These are phyloP conservation scores for Protobothrops flavoviridis DNA, from an alignment of 2,113 vertebrate genomes.

Conservation along the genomic window DNA sequence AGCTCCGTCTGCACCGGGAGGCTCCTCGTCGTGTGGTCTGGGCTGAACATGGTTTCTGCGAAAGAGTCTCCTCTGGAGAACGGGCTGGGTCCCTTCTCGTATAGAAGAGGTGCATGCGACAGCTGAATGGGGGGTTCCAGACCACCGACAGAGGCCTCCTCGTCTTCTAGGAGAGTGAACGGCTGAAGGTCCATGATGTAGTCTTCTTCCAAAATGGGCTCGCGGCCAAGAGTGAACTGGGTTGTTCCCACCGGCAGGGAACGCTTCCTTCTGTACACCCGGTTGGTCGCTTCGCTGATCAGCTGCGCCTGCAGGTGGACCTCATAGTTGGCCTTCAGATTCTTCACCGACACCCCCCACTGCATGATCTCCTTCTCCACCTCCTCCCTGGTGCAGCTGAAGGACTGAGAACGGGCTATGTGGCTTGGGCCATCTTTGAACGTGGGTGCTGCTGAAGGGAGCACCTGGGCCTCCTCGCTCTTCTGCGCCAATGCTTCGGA, in stretches of 20 bases:
- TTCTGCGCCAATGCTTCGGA: slow-evolving; percentile 43
- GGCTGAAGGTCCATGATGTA: slow-evolving; percentile 54
- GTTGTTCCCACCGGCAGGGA: slow-evolving; percentile 71
- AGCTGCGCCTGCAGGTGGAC: slow-evolving; percentile 62
- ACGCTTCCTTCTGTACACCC: slow-evolving; percentile 76
- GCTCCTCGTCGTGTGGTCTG: slow-evolving; percentile 70
- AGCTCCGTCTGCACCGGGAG: slow-evolving; percentile 76
- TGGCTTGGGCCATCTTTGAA: slow-evolving; percentile 46
- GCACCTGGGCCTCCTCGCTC: slow-evolving; percentile 26
- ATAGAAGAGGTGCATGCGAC: slow-evolving; percentile 58
- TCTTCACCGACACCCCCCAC: slow-evolving; percentile 90
- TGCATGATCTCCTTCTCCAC: slow-evolving; percentile 89
- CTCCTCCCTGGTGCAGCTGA: slow-evolving; percentile 84
- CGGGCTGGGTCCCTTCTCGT: slow-evolving; percentile 50
- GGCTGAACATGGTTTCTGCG: slow-evolving; percentile 63
- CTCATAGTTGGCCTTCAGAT: slow-evolving; percentile 91
- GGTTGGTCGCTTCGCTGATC: slow-evolving; percentile 48
- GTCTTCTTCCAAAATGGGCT: slow-evolving; percentile 76
- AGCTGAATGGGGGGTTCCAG: slow-evolving; percentile 66
- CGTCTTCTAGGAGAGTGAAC: slow-evolving; percentile 35
- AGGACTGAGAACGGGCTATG: slow-evolving; percentile 84
- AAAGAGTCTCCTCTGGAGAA: slow-evolving; percentile 57
- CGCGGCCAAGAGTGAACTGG: slow-evolving; percentile 58
- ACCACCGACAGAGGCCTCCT: slow-evolving; percentile 28
- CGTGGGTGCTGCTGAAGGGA: background rate